A percentile compares a stretch with the other conserved stretches of the same genome.
These are phyloP conservation scores for Canis aureus DNA, from an alignment of 2,113 vertebrate species.

Conservation along the genomic window DNA sequence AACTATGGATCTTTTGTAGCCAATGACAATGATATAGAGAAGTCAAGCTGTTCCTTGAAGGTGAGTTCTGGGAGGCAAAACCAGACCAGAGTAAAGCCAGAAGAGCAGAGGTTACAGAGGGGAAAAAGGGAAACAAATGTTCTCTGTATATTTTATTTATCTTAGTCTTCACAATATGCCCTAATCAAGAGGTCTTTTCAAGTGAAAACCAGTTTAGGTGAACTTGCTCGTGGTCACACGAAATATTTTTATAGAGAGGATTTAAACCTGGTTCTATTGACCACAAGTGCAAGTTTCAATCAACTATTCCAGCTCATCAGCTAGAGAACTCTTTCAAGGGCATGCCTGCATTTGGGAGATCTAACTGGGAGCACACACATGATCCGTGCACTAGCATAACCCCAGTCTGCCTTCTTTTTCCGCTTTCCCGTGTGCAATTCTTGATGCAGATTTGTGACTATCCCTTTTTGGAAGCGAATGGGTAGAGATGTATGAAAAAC, in stretches of 20 bases:
- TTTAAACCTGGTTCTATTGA: neutral
- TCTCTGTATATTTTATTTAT: neutral
- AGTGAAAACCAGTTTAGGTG: conserved; percentile 1
- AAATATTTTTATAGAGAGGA: neutral
- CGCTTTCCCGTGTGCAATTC: neutral
- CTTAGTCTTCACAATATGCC: neutral
- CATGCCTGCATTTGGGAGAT: neutral
- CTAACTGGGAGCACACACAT: neutral
- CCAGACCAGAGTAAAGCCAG: neutral
- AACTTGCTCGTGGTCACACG: neutral
- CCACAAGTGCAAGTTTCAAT: neutral
- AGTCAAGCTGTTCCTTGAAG: neutral
- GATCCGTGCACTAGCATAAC: neutral
- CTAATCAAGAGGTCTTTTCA: neutral
- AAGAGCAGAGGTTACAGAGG: neutral
- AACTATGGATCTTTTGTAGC: neutral
- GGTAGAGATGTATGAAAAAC: neutral
- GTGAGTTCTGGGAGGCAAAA: neutral
- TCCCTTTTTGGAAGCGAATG: conserved; percentile 19
- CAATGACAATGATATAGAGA: neutral
- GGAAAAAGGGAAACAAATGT: neutral
- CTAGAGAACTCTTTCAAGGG: neutral
- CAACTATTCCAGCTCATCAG: neutral
- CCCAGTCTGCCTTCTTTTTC: neutral
- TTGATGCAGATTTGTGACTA: neutral